These are phyloP conservation scores for Nesoenas mayeri DNA, from an alignment of 2,113 vertebrate species.

Conservation along the genomic window DNA sequence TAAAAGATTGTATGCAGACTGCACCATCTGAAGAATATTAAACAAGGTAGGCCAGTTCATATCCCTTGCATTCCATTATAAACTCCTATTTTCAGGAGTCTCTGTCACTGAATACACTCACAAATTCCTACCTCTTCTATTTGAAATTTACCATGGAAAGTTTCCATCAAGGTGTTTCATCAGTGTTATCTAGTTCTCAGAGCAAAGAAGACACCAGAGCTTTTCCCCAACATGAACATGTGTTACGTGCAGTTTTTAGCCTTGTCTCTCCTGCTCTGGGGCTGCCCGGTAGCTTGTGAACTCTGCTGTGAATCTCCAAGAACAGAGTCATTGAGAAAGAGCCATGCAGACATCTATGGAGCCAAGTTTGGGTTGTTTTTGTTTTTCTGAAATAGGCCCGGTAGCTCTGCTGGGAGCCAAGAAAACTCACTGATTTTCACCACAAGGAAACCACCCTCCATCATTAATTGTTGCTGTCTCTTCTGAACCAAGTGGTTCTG, in stretches of 20 bases:
- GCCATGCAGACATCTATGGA: background rate
- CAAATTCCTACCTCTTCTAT: background rate
- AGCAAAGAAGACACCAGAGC: background rate
- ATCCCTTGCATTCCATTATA: background rate
- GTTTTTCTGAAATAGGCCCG: background rate
- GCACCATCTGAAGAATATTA: background rate
- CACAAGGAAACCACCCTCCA: background rate
- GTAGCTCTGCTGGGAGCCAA: background rate
- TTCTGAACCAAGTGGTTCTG: background rate
- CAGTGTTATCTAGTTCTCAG: background rate
- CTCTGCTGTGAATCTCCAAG: background rate
- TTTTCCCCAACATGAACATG: background rate
- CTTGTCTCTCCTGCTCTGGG: background rate
- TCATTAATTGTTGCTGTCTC: background rate
- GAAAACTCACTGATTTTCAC: background rate
- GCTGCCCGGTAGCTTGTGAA: background rate
- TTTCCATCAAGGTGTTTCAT: background rate
- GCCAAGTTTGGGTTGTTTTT: background rate
- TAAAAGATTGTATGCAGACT: background rate
- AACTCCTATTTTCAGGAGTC: background rate
- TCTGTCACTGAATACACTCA: background rate
- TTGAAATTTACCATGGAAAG: background rate
- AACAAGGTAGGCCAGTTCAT: background rate
- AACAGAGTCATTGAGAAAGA: background rate
- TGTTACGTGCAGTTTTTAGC: background rate